phyloP scores from a whole-genome alignment of 2,113 vertebrate genomes.

The Chinchilla lanigera region DNA sequence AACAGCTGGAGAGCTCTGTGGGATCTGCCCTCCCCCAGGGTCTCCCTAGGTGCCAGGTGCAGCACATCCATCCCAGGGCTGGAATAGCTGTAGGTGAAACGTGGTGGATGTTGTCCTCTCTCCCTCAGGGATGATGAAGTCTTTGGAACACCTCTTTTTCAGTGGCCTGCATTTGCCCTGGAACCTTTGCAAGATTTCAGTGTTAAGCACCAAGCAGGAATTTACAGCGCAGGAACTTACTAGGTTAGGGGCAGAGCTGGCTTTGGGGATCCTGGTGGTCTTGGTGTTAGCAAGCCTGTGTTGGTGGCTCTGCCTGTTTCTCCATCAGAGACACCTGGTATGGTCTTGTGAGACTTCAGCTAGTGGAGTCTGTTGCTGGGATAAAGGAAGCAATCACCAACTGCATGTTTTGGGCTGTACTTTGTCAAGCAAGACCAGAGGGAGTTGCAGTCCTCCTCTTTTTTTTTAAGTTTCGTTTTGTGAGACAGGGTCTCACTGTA shows the following conservation, averaged over 20 bases:
- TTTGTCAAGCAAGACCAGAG: background rate
- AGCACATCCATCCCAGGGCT: rapidly evolving
- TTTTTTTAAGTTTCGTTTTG: background rate
- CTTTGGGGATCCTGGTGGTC: rapidly evolving
- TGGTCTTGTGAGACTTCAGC: background rate
- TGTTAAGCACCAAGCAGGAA: background rate
- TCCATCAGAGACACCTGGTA: rapidly evolving
- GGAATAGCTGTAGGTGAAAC: background rate
- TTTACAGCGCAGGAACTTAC: rapidly evolving
- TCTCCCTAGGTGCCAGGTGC: background rate
- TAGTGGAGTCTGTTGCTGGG: too few relatives aligned
- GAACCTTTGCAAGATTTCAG: background rate
- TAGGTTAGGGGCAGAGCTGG: rapidly evolving
- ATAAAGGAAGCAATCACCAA: background rate
- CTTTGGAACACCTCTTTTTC: background rate
- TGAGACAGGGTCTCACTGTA: background rate
- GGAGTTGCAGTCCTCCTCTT: background rate
- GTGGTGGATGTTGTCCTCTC: rapidly evolving
- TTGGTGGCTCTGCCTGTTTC: background rate
- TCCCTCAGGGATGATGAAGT: background rate
- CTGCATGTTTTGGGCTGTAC: background rate
- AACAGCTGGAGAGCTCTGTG: rapidly evolving
- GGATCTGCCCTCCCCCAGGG: rapidly evolving
- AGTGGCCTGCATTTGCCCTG: background rate
- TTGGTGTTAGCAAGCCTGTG: background rate